Evolutionary conservation across 2,797 vertebrate genomes (phyloP).

Genomic region (Moxostoma hubbsi): DNA sequence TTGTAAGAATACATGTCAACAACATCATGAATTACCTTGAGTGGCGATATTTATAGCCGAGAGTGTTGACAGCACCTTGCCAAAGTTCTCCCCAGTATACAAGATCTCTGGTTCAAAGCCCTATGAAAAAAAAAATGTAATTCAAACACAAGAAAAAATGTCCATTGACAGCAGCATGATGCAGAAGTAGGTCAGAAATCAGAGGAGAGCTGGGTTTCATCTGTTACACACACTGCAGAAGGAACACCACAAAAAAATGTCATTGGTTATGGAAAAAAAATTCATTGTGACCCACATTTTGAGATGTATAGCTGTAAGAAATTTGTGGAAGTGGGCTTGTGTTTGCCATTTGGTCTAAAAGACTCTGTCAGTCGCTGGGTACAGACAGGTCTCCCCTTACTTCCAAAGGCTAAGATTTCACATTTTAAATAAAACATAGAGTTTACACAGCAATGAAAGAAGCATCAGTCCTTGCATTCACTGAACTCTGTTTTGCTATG

Average conservation of each 20-base stretch:
- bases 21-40: constrained; percentile 84
- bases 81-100: constrained; percentile 88
- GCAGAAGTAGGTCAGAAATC: constrained; percentile 38
- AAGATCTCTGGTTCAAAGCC: constrained; percentile 91
- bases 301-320: constrained; percentile 33
- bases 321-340: constrained; percentile 47
- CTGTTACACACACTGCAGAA: constrained; percentile 11
- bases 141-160: constrained; percentile 50
- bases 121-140: constrained; percentile 69
- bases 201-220: constrained; percentile 3
- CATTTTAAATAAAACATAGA: constrained; percentile 83
- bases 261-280: not conserved
- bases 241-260: not conserved
- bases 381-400: constrained; percentile 71
- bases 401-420: constrained; percentile 69
- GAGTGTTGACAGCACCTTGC: constrained; percentile 87
- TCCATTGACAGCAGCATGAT: not conserved
- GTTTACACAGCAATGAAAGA: constrained; percentile 59
- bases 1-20: too few relatives aligned
- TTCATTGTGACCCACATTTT: not conserved
- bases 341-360: constrained; percentile 55
- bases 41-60: constrained; percentile 90
- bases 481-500: not conserved
- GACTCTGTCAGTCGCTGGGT: constrained; percentile 50
- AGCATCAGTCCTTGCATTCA: constrained; percentile 1